These are phyloP conservation scores for Hippasteria phrygiana DNA, from an alignment of 53 echinoderm and acorn worm genomes.

Conservation along the genomic window DNA sequence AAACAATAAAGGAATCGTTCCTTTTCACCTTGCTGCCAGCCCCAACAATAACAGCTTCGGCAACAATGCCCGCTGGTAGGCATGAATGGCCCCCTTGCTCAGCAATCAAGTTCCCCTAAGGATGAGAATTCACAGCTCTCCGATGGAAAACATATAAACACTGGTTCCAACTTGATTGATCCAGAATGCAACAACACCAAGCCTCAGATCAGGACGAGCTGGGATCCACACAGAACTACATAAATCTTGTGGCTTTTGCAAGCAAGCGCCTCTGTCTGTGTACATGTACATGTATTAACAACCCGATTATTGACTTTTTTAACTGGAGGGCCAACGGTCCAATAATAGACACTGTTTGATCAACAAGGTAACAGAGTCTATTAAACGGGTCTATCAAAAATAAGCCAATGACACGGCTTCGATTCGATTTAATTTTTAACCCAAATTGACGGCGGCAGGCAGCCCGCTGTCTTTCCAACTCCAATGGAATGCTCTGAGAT, in stretches of 20 bases:
- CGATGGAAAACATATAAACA: conserved; percentile 39
- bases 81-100: background rate
- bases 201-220: background rate
- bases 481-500: background rate
- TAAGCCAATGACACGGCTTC: conserved; percentile 18
- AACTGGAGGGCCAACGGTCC: background rate
- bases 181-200: conserved; percentile 9
- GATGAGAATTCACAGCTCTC: conserved; percentile 45
- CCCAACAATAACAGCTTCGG: conserved; percentile 10
- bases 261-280: no score
- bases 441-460: conserved; percentile 40
- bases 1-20: background rate
- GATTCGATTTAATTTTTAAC: conserved; percentile 60
- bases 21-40: background rate
- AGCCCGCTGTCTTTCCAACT: conserved; percentile 8
- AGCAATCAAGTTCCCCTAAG: background rate
- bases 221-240: background rate
- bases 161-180: background rate
- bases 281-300: no score
- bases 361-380: conserved; percentile 27
- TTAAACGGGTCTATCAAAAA: conserved; percentile 9
- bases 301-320: conserved; percentile 22
- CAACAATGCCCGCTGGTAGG: background rate
- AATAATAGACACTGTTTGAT: conserved; percentile 36
- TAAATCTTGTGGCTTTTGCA: background rate